Base-by-base conservation (phyloP, 2,888 invertebrate genomes). In the Erannis defoliaria region DNA sequence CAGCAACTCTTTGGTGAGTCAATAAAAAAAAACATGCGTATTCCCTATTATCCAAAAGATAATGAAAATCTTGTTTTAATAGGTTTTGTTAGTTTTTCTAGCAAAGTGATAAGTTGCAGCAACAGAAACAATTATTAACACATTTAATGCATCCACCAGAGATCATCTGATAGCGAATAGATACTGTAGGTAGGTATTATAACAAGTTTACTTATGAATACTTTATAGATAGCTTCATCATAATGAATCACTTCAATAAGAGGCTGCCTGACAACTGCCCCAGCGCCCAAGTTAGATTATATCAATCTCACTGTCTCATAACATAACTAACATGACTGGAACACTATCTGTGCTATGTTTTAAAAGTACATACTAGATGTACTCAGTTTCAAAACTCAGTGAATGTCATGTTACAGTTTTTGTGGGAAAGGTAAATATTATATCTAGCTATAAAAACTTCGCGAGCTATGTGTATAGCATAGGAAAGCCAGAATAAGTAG, bases 331-430 rank as follows among this genome's bases (percentile, higher is more conserved):
- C 26, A 26, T 26, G 26, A 26, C 23, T 4, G 66, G 35, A 62
- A 67, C 55, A 33, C 53, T 63, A 65, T 62, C 59, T 61, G 40
- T 51, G 56, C 59, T 62, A 53, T 62, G 59, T 59, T 66, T 68
- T 55, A 59, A 59, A 63, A 59, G 38, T 56, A 63, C n/a, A n/a
- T n/a, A n/a, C n/a, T n/a, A 26, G 5, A 26, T 26, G 46, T 38
- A 54, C 26, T 38, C 37, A 40, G 59, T 63, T 55, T 67, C 58
- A 64, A 63, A 63, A 64, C 66, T 66, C 29, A 55, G 50, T 57
- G 50, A 50, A 46, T 57, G 57, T 31, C 26, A 45, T 60, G 56
- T 62, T 42, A 59, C 31, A 16, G 48, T 40, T 50, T 42, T 42
- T n/a, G 23, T 50, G 50, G 21, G 43, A 57, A 26, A 40, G 43